Evolutionary conservation across 2,888 invertebrate genomes (phyloP), one percentile per base, ranked within the genome.

Genomic region (Dasypolia templi): DNA sequence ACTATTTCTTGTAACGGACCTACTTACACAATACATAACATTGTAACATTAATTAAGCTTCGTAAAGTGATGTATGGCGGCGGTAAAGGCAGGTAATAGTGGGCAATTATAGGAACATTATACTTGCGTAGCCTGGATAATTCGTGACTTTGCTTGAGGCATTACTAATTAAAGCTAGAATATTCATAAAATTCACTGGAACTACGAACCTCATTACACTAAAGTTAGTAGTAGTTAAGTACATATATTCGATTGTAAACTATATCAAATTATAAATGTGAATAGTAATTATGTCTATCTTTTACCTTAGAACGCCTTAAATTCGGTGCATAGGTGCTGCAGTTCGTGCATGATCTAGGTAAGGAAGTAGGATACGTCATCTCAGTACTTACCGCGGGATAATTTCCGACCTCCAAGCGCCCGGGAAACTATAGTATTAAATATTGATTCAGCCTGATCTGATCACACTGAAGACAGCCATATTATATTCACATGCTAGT

Each of bases 41-140:
- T 59, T 58, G 32, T 39, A 74, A 64, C 49, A 67, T 77, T 56
- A 70, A 77, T 77, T 59, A 67, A 32, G 39, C 49, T 58, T 55
- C 22, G 19, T 77, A 55, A 73, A 59, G 46, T 80, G 32, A 77
- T 81, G 26, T 44, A 64, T 39, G 55, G 32, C 35, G 39, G 44
- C 3, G 2, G 19, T 64, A 70, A 59, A 55, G 55, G 26, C 32
- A 32, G 56, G 56, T 42, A 56, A 6, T 53, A 26, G 6, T 61
- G 12, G 14, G 14, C 29, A 9, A 55, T n/a, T 56, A 39, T 42
- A 72, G 7, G 26, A 17, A 35, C 6, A 5, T 61, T 44, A 29
- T 32, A 46, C 63, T 29, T 9, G 22, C 14, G 5, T 22, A 29
- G 14, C 14, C 22, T 35, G 4, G 14, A 22, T 64, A 17, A 51